Evolutionary conservation across 2,113 vertebrate species (phyloP), one percentile per base, ranked within the genome.

Genomic region (Tamias sibiricus): DNA sequence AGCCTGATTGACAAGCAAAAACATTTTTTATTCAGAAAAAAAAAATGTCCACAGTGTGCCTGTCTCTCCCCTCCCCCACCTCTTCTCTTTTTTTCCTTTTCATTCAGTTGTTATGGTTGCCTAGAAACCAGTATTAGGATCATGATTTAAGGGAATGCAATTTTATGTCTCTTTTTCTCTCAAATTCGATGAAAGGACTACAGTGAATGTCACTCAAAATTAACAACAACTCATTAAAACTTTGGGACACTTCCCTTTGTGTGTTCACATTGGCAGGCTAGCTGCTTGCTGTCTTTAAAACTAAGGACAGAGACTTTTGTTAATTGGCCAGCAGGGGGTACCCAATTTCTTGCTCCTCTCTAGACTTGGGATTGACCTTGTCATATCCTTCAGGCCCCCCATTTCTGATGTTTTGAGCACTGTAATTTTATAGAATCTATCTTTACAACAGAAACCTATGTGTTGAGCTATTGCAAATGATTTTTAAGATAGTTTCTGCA

Each of bases 131-230:
- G 12, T 28, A 88, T 6, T 37, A 75, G 20, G 57, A 87, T 94
- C 71, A 82, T 95, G 24, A 19, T 95, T 95, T 97, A 95, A 98
- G 12, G 8, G 74, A 97, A 0, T 32, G 0, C 0, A 69, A 94
- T 96, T 91, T 86, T 80, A 72, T 89, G 22, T 86, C 59, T 87
- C 12, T 28, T 96, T 95, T 85, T 24, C 57, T 42, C 66, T 47
- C 82, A 84, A 95, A 62, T 44, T 77, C 86, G 92, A 75, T 42
- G 35, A 59, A 3, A 87, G 16, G 88, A 77, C 6, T 93, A 49
- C 47, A 96, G 52, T 91, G 87, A 98, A 59, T 96, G 95, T 80
- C 26, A 95, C 22, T 97, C 84, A 98, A 47, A 98, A 97, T 92
- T 44, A 97, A 42, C 11, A 96, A 26, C 74, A 80, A 76, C 35